These are phyloP conservation scores for Deilephila elpenor DNA, from an alignment of 2,888 invertebrate genomes.

Conservation along the genomic window DNA sequence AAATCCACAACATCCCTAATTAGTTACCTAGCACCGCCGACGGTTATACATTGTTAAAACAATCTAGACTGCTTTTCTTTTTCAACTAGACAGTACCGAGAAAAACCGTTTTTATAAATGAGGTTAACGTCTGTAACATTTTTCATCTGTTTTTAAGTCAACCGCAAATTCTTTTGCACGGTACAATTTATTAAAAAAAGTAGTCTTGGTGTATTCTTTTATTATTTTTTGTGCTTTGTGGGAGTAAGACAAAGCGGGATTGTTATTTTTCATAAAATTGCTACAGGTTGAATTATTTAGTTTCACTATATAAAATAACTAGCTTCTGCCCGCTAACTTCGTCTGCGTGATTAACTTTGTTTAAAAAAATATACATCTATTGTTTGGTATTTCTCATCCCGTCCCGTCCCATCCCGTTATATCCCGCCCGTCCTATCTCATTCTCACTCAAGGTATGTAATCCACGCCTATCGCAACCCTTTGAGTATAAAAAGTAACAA, in stretches of 20 bases:
- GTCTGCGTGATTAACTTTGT: too few species aligned
- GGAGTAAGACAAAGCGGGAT: neutral
- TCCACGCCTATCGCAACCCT: too few species aligned
- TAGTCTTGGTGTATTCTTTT: slow-evolving; percentile 5
- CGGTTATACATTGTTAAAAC: neutral
- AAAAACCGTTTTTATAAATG: slow-evolving; percentile 11
- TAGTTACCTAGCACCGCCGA: too few species aligned
- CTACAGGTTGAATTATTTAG: neutral
- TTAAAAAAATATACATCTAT: too few species aligned
- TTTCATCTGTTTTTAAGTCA: neutral
- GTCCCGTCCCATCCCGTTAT: too few species aligned
- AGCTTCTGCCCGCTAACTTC: too few species aligned
- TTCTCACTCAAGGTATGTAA: too few species aligned
- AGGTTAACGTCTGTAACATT: neutral
- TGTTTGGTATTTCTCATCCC: too few species aligned
- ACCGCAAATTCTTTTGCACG: neutral
- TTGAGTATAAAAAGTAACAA: too few species aligned
- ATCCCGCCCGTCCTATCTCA: too few species aligned
- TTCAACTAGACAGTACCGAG: neutral
- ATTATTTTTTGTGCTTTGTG: neutral
- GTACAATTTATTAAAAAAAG: slow-evolving; percentile 3
- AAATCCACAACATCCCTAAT: neutral
- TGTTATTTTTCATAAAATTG: neutral
- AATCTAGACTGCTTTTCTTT: neutral
- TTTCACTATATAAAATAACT: too few species aligned